phyloP scores from a whole-genome alignment of 2,113 vertebrate genomes.

The Romanogobio albipinnatus region DNA sequence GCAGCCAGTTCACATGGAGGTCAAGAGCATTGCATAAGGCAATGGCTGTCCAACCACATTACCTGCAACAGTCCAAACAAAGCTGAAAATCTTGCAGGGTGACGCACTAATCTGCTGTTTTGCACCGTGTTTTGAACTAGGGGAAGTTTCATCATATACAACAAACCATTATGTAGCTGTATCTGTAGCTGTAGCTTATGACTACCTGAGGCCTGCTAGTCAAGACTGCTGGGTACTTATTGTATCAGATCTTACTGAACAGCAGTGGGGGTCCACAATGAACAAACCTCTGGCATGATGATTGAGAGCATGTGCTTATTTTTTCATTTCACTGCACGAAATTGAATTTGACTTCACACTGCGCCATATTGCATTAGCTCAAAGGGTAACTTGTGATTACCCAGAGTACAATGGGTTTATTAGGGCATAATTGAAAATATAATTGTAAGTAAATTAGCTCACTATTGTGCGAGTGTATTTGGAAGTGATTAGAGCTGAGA shows the following conservation, averaged over 20 bases:
- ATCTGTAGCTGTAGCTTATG: slow-evolving; percentile 17
- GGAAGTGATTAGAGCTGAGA: slow-evolving; percentile 46
- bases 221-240: slow-evolving; percentile 40
- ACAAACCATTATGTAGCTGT: slow-evolving; percentile 21
- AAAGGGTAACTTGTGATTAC: slow-evolving; percentile 66
- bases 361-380: slow-evolving; percentile 61
- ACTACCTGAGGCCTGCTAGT: slow-evolving; percentile 38
- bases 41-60: slow-evolving; percentile 27
- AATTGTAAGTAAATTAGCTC: slow-evolving; percentile 68
- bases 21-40: slow-evolving; percentile 36
- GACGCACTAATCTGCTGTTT: slow-evolving; percentile 31
- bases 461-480: slow-evolving; percentile 59
- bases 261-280: slow-evolving; percentile 39
- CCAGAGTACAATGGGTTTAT: slow-evolving; percentile 64
- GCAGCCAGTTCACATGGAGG: slow-evolving; percentile 33
- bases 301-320: slow-evolving; percentile 55
- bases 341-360: slow-evolving; percentile 64
- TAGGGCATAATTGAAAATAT: slow-evolving; percentile 69
- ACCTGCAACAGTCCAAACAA: slow-evolving; percentile 35
- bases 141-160: slow-evolving; percentile 23
- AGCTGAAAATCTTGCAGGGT: slow-evolving; percentile 29
- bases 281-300: slow-evolving; percentile 51
- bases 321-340: slow-evolving; percentile 61
- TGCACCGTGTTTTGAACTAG: not conserved
- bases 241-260: slow-evolving; percentile 45